phyloP scores from a whole-genome alignment of 2,113 vertebrate genomes.

The Carassius auratus region DNA sequence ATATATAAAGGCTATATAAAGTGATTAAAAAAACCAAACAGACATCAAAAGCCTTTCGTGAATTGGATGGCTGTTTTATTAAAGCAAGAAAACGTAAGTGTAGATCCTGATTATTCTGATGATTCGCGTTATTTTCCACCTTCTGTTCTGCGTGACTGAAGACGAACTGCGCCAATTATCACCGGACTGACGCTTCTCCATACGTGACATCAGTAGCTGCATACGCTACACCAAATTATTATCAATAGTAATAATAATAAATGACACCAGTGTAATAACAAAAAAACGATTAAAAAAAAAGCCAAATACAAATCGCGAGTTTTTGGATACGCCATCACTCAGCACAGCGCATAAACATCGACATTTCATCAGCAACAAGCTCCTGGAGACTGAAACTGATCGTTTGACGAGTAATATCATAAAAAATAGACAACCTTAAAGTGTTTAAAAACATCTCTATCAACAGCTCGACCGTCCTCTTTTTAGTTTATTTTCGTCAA shows the following conservation, averaged over 20 bases:
- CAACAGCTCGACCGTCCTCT: not conserved
- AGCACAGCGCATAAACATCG: not conserved
- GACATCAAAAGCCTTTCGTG: not conserved
- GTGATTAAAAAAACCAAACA: no score
- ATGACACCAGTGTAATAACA: not conserved
- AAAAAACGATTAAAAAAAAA: not conserved
- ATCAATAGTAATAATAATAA: not conserved
- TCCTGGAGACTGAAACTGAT: not conserved
- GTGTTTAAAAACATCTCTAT: not conserved
- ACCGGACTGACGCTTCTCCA: conserved; percentile 58
- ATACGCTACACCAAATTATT: not conserved
- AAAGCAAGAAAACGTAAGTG: no score
- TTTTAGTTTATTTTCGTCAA: not conserved
- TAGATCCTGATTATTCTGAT: no score
- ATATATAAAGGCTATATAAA: no score
- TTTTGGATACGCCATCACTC: not conserved
- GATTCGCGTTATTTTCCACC: no score
- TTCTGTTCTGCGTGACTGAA: conserved; percentile 54
- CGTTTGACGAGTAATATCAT: not conserved
- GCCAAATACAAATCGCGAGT: not conserved
- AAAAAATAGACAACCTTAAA: not conserved
- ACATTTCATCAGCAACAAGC: not conserved
- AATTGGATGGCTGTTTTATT: not conserved
- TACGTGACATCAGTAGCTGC: not conserved
- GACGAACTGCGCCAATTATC: conserved; percentile 83